These are phyloP conservation scores for Rhinoderma darwinii DNA, from an alignment of 2,113 vertebrate genomes.

Conservation along the genomic window DNA sequence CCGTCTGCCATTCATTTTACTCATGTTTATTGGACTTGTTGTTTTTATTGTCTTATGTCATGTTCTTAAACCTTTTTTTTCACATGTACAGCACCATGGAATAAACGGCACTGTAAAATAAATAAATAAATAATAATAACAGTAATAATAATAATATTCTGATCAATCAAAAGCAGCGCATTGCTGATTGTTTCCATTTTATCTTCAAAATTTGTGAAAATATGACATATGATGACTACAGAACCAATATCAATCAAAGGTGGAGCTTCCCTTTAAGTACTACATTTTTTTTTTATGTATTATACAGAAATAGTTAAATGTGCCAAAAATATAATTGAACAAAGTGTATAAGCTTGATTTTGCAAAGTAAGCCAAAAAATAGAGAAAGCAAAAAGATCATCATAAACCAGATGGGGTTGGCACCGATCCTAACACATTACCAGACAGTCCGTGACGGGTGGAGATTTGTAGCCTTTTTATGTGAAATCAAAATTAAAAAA, in stretches of 20 bases:
- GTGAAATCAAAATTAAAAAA: constrained; percentile 37
- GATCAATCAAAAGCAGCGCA: not conserved
- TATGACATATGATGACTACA: not conserved
- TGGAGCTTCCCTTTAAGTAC: not conserved
- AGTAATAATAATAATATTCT: too few species aligned
- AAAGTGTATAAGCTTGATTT: not conserved
- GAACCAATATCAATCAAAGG: not conserved
- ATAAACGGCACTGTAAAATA: too few species aligned
- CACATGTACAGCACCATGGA: too few species aligned
- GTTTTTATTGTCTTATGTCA: too few species aligned
- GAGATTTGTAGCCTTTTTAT: constrained; percentile 35
- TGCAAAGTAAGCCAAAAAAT: constrained; percentile 7
- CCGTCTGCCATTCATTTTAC: too few species aligned
- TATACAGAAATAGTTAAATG: not conserved
- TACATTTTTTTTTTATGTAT: not conserved
- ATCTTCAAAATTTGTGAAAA: not conserved
- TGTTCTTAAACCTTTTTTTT: too few species aligned
- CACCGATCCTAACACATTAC: constrained; percentile 26
- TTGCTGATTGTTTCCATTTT: not conserved
- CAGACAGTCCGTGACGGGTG: not conserved
- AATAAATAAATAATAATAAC: too few species aligned
- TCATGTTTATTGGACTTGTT: too few species aligned
- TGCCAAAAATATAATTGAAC: not conserved
- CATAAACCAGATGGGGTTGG: constrained; percentile 21
- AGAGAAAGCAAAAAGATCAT: constrained; percentile 15